These are phyloP conservation scores for Caenorhabditis panamensis DNA, from an alignment of 2,888 invertebrate genomes.

Conservation along the genomic window DNA sequence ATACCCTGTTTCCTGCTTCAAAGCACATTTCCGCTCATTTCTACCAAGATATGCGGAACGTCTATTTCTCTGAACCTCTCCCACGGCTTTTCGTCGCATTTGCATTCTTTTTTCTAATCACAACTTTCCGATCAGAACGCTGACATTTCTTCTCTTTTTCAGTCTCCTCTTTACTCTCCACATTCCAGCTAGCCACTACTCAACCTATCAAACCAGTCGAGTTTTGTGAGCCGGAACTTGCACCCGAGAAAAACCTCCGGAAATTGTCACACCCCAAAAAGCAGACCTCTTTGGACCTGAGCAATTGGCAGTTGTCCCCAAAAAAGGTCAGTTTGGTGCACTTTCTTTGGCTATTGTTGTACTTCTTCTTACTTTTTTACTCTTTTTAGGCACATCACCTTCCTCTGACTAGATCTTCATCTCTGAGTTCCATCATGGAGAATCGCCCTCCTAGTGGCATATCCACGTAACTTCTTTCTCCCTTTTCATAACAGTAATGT, in stretches of 20 bases:
- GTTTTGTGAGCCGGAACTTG: constrained; percentile 12
- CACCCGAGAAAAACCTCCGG: not conserved
- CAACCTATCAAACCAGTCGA: constrained; percentile 47
- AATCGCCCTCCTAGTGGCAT: constrained; percentile 64
- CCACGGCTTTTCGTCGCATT: not conserved
- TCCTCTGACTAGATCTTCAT: constrained; percentile 63
- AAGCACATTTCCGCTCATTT: not conserved
- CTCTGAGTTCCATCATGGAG: constrained; percentile 65
- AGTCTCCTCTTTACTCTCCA: not conserved
- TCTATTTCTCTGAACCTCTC: constrained; percentile 3
- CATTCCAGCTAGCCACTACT: constrained; percentile 10
- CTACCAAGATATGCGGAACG: not conserved
- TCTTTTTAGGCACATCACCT: constrained; percentile 2
- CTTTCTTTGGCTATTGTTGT: too few species aligned
- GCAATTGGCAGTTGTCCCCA: constrained; percentile 15
- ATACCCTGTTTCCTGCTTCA: not conserved
- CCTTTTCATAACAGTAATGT: not conserved
- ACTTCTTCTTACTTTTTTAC: not conserved
- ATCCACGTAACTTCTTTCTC: constrained; percentile 50
- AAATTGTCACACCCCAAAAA: constrained; percentile 15
- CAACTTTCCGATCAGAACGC: not conserved
- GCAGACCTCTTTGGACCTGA: constrained; percentile 9
- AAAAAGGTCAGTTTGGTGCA: constrained; percentile 44
- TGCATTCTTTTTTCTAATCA: not conserved
- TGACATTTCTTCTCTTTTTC: not conserved